Evolutionary conservation across 2,113 vertebrate species (phyloP).

Genomic region (Halcyon malimbica): DNA sequence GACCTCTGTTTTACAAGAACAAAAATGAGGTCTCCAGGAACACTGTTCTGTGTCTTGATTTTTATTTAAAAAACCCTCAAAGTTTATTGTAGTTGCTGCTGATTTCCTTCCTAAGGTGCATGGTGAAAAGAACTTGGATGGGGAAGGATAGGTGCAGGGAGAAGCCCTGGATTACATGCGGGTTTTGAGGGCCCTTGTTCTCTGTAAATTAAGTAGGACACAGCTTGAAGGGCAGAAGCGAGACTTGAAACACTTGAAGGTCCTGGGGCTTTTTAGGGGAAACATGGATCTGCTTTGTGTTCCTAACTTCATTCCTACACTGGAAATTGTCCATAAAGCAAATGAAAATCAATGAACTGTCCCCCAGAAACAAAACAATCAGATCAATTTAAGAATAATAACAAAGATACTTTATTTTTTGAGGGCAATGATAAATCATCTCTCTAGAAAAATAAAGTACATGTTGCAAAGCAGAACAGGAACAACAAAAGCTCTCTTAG

Average conservation of each 20-base stretch:
- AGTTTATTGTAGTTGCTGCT: background rate
- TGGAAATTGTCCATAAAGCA: background rate
- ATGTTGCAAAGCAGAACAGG: constrained; percentile 4
- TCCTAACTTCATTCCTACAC: background rate
- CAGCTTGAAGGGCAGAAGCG: background rate
- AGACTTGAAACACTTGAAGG: background rate
- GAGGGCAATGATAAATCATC: background rate
- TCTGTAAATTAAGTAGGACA: background rate
- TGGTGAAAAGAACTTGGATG: background rate
- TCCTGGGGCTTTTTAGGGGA: background rate
- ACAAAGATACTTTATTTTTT: background rate
- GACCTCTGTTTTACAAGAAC: background rate
- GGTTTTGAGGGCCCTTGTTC: background rate
- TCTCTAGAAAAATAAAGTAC: background rate
- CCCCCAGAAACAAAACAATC: background rate
- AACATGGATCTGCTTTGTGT: background rate
- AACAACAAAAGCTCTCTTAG: constrained; percentile 33
- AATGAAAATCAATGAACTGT: background rate
- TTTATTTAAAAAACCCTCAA: background rate
- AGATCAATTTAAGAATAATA: background rate
- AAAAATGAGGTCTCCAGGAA: background rate
- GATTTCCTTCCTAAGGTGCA: background rate
- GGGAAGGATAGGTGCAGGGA: background rate
- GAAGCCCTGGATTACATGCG: background rate
- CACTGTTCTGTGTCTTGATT: rapidly evolving